Percentiles rank a stretch among this genome's conserved stretches.
phyloP scores from a whole-genome alignment of 2,113 vertebrate genomes.

The Toxotes jaculatrix region DNA sequence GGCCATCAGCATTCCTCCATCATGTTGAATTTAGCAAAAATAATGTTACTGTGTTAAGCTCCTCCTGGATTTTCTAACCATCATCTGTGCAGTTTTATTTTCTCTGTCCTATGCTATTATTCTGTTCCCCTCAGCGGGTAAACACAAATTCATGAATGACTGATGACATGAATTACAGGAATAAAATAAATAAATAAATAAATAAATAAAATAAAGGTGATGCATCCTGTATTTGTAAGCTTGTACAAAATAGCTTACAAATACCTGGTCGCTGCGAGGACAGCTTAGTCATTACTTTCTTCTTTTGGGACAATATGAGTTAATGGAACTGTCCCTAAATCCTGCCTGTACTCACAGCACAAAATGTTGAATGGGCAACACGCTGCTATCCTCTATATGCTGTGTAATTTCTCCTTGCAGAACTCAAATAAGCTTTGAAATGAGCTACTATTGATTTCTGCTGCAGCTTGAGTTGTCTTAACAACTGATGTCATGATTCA shows the following conservation, averaged over 20 bases:
- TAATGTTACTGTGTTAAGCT: not conserved
- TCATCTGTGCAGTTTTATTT: not conserved
- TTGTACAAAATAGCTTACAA: not conserved
- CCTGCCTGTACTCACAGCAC: not conserved
- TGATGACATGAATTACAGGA: not conserved
- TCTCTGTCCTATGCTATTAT: not conserved
- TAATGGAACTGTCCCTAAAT: not conserved
- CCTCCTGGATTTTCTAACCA: not conserved
- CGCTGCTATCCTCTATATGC: not conserved
- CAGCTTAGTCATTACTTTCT: not conserved
- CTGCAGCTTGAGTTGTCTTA: conserved; percentile 1
- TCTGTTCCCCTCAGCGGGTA: not conserved
- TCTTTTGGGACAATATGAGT: not conserved
- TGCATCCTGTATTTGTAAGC: not conserved
- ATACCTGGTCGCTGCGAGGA: not conserved
- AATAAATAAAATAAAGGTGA: not conserved
- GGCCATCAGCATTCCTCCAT: not conserved
- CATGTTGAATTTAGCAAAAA: not conserved
- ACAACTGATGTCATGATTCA: not conserved
- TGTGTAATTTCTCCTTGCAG: not conserved
- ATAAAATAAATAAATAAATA: too few relatives aligned
- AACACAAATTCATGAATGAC: not conserved
- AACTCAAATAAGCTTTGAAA: not conserved
- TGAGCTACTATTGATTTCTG: conserved; percentile 12
- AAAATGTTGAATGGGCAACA: not conserved